phyloP scores from a whole-genome alignment of 2,888 invertebrate species.

The Agonopterix alstromeriana region DNA sequence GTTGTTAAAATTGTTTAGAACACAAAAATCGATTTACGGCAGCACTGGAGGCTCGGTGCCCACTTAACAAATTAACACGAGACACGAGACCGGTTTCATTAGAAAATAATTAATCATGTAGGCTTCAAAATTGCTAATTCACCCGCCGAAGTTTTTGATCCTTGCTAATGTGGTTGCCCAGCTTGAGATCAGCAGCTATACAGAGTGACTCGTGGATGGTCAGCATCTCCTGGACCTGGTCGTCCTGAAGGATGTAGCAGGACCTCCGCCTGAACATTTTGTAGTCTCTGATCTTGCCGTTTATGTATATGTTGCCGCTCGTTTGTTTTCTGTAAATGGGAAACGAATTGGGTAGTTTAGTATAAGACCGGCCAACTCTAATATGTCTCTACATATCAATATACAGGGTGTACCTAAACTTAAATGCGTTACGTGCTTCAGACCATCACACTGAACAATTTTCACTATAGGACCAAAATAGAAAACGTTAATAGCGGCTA shows the following conservation, averaged over 20 bases:
- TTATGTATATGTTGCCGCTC: slow-evolving; percentile 84
- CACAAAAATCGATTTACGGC: too few species aligned
- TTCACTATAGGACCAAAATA: too few species aligned
- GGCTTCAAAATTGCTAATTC: slow-evolving; percentile 16
- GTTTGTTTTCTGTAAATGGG: slow-evolving; percentile 52
- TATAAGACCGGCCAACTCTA: too few species aligned
- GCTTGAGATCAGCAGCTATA: slow-evolving; percentile 91
- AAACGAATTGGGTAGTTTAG: slow-evolving; percentile 1
- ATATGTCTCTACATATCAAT: too few species aligned
- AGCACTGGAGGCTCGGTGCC: too few species aligned
- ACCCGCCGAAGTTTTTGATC: slow-evolving; percentile 82
- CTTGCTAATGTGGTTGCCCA: slow-evolving; percentile 79
- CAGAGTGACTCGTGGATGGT: slow-evolving; percentile 91
- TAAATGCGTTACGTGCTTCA: too few species aligned
- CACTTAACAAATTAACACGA: too few species aligned
- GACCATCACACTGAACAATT: too few species aligned
- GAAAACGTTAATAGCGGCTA: too few species aligned
- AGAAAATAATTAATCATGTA: neutral
- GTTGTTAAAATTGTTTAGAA: too few species aligned
- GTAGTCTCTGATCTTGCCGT: slow-evolving; percentile 81
- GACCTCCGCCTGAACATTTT: slow-evolving; percentile 83
- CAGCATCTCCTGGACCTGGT: slow-evolving; percentile 87
- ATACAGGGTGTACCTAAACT: too few species aligned
- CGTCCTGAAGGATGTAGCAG: slow-evolving; percentile 95
- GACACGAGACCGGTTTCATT: too few species aligned